Percentiles rank a stretch among this genome's conserved stretches.
phyloP scores from a whole-genome alignment of 2,113 vertebrate species.

The Leptocoma aspasia region DNA sequence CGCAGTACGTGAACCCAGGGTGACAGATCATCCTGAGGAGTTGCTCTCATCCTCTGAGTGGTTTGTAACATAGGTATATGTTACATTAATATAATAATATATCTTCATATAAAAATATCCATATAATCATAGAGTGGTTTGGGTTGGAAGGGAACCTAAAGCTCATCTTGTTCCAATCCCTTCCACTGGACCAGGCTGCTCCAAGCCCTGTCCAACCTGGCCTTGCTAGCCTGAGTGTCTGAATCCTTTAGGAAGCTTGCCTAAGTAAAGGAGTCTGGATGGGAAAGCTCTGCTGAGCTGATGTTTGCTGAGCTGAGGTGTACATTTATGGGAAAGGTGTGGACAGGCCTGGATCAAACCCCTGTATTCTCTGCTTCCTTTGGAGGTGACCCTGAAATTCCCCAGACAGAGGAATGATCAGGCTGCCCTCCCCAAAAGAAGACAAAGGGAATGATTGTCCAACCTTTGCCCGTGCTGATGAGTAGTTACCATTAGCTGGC shows the following conservation, averaged over 20 bases:
- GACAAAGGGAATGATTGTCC: background rate
- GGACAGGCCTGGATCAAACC: background rate
- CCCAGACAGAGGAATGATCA: background rate
- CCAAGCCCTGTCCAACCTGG: background rate
- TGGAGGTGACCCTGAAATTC: background rate
- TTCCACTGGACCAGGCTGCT: background rate
- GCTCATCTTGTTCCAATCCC: no score
- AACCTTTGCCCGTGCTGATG: background rate
- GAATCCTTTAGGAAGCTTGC: background rate
- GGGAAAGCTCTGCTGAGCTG: background rate
- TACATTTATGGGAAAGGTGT: background rate
- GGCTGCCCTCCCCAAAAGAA: background rate
- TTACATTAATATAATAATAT: no score
- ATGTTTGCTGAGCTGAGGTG: background rate
- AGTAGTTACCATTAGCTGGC: background rate
- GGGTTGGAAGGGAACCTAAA: background rate
- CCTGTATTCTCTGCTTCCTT: background rate
- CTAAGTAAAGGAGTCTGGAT: background rate
- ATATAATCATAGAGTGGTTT: background rate
- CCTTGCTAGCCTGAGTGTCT: background rate
- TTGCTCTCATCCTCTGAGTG: background rate
- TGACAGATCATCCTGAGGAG: background rate
- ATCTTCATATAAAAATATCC: no score
- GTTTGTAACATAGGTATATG: background rate
- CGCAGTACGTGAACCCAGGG: accelerated